Evolutionary conservation across 2,888 invertebrate species (phyloP), one percentile per base, ranked within the genome.

Genomic region (Drosophila falleni): DNA sequence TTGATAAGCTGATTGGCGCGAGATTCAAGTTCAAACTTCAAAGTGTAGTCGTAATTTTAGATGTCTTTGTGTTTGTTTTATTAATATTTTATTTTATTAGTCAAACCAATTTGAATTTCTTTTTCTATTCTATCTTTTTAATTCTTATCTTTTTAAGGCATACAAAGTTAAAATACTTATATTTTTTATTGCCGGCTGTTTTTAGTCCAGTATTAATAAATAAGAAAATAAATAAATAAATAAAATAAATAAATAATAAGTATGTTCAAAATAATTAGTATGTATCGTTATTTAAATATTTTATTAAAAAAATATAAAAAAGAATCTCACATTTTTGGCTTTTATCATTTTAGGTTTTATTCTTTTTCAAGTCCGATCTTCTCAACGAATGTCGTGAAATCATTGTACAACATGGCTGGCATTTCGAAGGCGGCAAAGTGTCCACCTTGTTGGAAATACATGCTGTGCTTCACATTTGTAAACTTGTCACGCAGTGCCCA

Each of bases 341-440:
- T 15, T 11, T 2, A 16, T 39, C 15, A 15, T 13, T 39, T 11
- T 11, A 31, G 6, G 35, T 5, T n/a, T 58, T 16, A 19, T 37
- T 58, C 37, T 0, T 37, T 16, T 16, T 37, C 47, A 3, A 79
- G 71, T 23, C 84, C 80, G 46, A 86, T 47, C 65, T 93, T 93
- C 0, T 89, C 82, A 0, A 95, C 94, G 54, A 95, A 95, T 6
- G 92, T 82, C 86, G 94, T 94, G 13, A 98, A 91, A 89, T 98
- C 97, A 0, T 94, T 93, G 2, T 96, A 95, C 47, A 98, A 87
- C 3, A 96, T 82, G 44, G 94, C 92, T 0, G 98, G 97, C 73
- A 95, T 94, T 91, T 98, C 97, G 67, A 97, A 93, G 0, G 97
- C 97, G 0, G 96, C 96, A 91, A 98, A 98, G 90, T 98, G 98